Percentiles rank a stretch among this genome's conserved stretches.
Conservation (phyloP, 1,140 invertebrate genomes). For the Bombus vancouverensis region DNA sequence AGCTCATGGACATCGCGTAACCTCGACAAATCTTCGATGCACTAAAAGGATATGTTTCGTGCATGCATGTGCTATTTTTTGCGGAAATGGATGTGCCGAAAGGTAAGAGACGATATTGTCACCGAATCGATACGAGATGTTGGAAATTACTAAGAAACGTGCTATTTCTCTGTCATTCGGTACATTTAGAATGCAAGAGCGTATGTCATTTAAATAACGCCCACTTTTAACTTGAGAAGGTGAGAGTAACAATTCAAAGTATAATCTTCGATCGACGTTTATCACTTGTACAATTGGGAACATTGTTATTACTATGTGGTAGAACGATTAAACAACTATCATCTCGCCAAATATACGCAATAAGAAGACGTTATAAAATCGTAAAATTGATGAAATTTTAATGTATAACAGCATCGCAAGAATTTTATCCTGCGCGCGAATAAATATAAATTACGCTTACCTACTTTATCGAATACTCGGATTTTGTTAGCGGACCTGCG, state of each 20-base stretch:
- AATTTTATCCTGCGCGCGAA: slow-evolving; percentile 56
- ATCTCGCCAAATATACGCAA: neutral
- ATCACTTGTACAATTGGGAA: neutral
- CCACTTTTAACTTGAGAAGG: slow-evolving; percentile 44
- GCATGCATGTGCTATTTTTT: slow-evolving; percentile 10
- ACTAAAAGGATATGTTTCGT: neutral
- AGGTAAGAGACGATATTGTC: slow-evolving; percentile 18
- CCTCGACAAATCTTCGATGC: slow-evolving; percentile 7
- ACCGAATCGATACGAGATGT: neutral
- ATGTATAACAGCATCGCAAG: slow-evolving; percentile 36
- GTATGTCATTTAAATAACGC: slow-evolving; percentile 66
- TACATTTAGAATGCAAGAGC: slow-evolving; percentile 29
- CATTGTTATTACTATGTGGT: neutral
- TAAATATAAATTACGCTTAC: slow-evolving; percentile 26
- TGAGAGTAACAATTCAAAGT: slow-evolving; percentile 40
- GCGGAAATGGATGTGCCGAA: neutral
- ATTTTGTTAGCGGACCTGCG: slow-evolving; percentile 35
- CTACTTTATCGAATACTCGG: slow-evolving; percentile 33
- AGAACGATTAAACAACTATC: neutral
- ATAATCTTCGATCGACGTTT: slow-evolving; percentile 1
- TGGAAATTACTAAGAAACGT: neutral
- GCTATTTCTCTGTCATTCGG: slow-evolving; percentile 35
- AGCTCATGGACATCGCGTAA: slow-evolving; percentile 3
- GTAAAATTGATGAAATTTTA: slow-evolving; percentile 17
- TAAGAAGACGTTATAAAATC: neutral